These are phyloP conservation scores for Cantharis rufa DNA, from an alignment of 2,888 invertebrate species.

Conservation along the genomic window DNA sequence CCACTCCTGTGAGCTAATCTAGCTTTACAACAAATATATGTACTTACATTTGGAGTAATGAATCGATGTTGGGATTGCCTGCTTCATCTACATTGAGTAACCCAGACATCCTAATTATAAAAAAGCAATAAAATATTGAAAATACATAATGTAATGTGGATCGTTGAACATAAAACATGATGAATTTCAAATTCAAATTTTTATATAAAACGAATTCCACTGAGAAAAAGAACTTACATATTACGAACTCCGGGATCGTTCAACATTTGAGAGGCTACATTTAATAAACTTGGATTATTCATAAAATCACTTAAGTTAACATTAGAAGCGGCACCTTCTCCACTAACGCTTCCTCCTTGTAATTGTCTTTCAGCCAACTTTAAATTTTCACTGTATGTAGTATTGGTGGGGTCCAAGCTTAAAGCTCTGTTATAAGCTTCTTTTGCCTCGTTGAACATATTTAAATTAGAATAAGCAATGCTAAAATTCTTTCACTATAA, in stretches of 20 bases:
- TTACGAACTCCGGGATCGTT: constrained; percentile 83
- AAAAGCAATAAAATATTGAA: background rate
- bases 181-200: background rate
- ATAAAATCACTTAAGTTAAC: constrained; percentile 70
- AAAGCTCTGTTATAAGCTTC: constrained; percentile 86
- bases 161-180: background rate
- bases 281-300: constrained; percentile 80
- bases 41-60: constrained; percentile 49
- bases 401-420: constrained; percentile 90
- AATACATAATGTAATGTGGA: background rate
- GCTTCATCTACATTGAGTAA: constrained; percentile 47
- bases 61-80: constrained; percentile 45
- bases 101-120: constrained; percentile 49
- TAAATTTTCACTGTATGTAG: constrained; percentile 85
- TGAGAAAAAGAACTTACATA: constrained; percentile 54
- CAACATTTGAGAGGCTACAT: constrained; percentile 84
- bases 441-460: constrained; percentile 81
- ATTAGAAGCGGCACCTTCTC: constrained; percentile 23
- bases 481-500: constrained; percentile 44
- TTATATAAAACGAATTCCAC: background rate
- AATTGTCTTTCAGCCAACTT: constrained; percentile 74
- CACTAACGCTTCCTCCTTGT: background rate
- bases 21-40: background rate
- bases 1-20: no score
- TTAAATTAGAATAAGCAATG: constrained; percentile 82